A percentile compares a stretch with the other conserved stretches of the same genome.
Evolutionary conservation across 2,797 vertebrate genomes (phyloP).

Genomic region (Nyctibius grandis): DNA sequence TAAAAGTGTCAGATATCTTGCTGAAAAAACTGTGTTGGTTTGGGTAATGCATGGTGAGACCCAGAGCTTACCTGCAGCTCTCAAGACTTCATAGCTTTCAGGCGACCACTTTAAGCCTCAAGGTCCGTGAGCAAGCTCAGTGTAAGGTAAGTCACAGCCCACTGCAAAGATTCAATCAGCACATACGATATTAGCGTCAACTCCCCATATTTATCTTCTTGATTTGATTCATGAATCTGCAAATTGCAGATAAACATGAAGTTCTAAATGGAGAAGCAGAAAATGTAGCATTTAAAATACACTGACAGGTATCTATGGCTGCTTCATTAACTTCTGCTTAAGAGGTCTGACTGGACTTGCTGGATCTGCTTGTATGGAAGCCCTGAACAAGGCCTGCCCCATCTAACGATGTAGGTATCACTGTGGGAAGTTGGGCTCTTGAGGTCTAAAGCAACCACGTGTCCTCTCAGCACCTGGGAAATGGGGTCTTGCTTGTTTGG

Average conservation of each 20-base stretch:
- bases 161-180: not conserved
- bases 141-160: not conserved
- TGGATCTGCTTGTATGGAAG: not conserved
- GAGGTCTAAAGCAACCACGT: not conserved
- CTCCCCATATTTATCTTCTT: not conserved
- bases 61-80: not conserved
- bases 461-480: not conserved
- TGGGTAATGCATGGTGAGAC: not conserved
- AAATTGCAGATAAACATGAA: not conserved
- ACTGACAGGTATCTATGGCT: not conserved
- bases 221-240: not conserved
- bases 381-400: not conserved
- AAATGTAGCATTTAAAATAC: not conserved
- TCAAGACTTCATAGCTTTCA: not conserved
- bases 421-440: not conserved
- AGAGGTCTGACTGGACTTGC: not conserved
- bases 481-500: not conserved
- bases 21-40: not conserved
- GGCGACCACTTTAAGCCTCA: not conserved
- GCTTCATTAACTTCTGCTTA: not conserved
- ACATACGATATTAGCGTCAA: not conserved
- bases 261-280: not conserved
- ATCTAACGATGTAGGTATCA: not conserved
- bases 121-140: not conserved
- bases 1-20: not conserved